Evolutionary conservation across 2,888 invertebrate genomes (phyloP).

Genomic region (Caenorhabditis zanzibari): DNA sequence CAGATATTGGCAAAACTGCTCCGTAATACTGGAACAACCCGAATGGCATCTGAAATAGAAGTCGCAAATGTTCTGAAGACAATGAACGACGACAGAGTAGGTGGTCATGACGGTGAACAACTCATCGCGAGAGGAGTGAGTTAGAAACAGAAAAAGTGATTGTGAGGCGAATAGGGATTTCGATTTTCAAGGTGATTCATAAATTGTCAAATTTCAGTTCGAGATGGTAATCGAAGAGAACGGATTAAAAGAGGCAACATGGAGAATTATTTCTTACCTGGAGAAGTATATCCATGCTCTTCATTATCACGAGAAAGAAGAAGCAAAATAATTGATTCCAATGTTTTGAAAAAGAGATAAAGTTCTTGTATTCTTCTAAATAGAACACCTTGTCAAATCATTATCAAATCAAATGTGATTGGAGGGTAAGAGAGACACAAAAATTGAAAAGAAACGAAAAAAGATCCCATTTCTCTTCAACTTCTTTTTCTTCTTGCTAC

Average conservation of each 20-base stretch:
- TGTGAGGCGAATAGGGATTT: neutral
- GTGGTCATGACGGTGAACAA: slow-evolving; percentile 51
- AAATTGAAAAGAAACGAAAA: slow-evolving; percentile 16
- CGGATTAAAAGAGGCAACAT: slow-evolving; percentile 69
- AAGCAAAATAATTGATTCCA: slow-evolving; percentile 10
- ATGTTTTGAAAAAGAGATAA: neutral
- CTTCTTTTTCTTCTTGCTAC: slow-evolving; percentile 24
- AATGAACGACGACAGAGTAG: slow-evolving; percentile 68
- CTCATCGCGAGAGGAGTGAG: slow-evolving; percentile 60
- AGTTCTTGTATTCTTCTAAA: neutral
- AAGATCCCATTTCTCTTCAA: slow-evolving; percentile 9
- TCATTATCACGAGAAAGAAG: slow-evolving; percentile 39
- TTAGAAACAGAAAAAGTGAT: slow-evolving; percentile 15
- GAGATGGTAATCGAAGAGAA: slow-evolving; percentile 75
- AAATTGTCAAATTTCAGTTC: slow-evolving; percentile 51
- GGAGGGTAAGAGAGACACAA: slow-evolving; percentile 13
- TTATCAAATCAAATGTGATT: slow-evolving; percentile 34
- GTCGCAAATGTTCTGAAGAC: slow-evolving; percentile 63
- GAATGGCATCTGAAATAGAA: slow-evolving; percentile 63
- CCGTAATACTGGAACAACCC: slow-evolving; percentile 60
- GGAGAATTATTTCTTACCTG: slow-evolving; percentile 68
- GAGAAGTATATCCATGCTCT: slow-evolving; percentile 72
- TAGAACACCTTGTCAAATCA: slow-evolving; percentile 26
- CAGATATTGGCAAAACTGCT: slow-evolving; percentile 64
- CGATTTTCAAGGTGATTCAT: neutral